Base-by-base conservation (phyloP, 2,888 invertebrate species). In the Drosophila rubida region DNA sequence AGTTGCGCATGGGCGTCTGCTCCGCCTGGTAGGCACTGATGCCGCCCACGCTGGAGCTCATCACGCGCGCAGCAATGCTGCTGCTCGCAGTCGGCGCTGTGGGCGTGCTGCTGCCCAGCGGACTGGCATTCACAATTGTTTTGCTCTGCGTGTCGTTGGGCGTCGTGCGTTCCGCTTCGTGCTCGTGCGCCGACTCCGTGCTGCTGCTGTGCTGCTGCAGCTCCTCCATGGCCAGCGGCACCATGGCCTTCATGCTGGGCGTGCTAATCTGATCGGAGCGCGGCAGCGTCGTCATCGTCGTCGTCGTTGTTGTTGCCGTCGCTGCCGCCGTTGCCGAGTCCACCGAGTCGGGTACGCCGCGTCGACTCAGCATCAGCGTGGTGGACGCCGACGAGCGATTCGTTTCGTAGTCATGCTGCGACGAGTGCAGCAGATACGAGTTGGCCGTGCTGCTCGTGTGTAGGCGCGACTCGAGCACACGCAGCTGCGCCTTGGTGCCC, bases 401-500 rank as follows among this genome's bases (percentile, higher is more conserved):
- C 23, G 91, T 90, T 69, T 90, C 90, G 60, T 90, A 91, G 46
- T 90, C 90, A 30, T 89, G 87, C 80, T 88, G 89, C 75, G 80
- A 87, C 25, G 90, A 92, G 82, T 90, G 55, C 91, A 91, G 55
- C 91, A 91, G 65, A 78, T 86, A 90, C 62, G 90, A 91, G 91
- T 91, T 85, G 86, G 93, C 86, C 89, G 92, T 90, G 88, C 93
- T 88, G 74, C 86, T 86, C 64, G 87, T 80, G 53, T 88, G 88
- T 32, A 90, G 78, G 51, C 91, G 90, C 37, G 89, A 94, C 89
- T 96, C 96, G 70, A 96, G 92, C 72, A 96, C 94, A n/a, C 96
- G 94, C 61, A 96, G 93, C 62, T 95, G 94, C 1, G 96, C 96
- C 71, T 94, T 93, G 13, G 96, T 96, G n/a, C 96, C 96, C 91